Evolutionary conservation across 1,140 invertebrate genomes (phyloP), one percentile per base, ranked within the genome.

Genomic region (Aphaenogaster floridana): DNA sequence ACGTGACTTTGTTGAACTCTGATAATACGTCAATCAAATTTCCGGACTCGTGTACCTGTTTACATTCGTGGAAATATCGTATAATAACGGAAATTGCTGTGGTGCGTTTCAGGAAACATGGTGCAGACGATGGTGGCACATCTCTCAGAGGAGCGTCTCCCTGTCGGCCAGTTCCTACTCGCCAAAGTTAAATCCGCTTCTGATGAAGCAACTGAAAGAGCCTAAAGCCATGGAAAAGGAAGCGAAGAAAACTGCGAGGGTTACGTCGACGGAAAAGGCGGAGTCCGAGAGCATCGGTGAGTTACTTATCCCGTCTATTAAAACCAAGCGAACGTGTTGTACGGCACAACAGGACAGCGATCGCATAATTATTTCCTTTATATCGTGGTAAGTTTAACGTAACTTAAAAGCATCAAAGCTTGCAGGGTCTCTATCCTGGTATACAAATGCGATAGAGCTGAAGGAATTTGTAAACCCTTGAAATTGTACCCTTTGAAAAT

Each of bases 41-140:
- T 74, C 42, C 1, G 6, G 11, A 13, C 8, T 57, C 17, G 4
- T 34, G 21, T 42, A 77, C 3, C 13, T 48, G 34, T 66, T 50
- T 79, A 66, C 21, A 45, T 36, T 2, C 13, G 7, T 11, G 9
- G 4, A 36, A 15, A 45, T 61, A 39, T 42, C 45, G 13, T 36
- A 21, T 76, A 21, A 68, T 28, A 74, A 76, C 54, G 52, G 52
- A 89, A 50, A 66, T 17, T 66, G 17, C 66, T 85, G 68, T 69
- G 52, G 13, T 72, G 11, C 50, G 17, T 92, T 93, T 6, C 68
- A 95, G 95, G 94, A 95, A 91, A 95, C 95, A 0, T 95, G 95
- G 94, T 95, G 95, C 86, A 93, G 93, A 92, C 93, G 94, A 78
- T 95, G 94, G 95, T 93, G 94, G 93, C 94, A 91, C 64, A 94